Conservation (phyloP, 1,140 invertebrate species). For the Bombus consobrinus region DNA sequence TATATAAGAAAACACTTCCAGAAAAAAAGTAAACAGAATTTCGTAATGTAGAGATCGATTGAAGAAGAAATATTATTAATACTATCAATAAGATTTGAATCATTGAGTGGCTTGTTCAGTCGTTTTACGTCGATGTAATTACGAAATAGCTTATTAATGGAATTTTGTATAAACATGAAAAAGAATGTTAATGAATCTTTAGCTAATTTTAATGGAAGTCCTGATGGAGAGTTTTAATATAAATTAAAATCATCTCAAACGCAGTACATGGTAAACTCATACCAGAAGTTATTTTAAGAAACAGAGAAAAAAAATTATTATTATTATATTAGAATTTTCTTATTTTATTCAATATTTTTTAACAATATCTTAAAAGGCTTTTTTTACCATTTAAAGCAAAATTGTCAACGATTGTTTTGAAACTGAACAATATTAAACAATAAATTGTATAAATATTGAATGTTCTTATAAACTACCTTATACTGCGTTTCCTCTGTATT, state of each 20-base stretch:
- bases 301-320: constrained; percentile 43
- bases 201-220: constrained; percentile 48
- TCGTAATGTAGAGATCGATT: constrained; percentile 54
- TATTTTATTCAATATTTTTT: constrained; percentile 27
- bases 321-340: constrained; percentile 37
- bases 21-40: constrained; percentile 44
- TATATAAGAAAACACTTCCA: constrained; percentile 32
- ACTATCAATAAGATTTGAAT: constrained; percentile 55
- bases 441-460: constrained; percentile 44
- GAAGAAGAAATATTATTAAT: constrained; percentile 54
- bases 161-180: constrained; percentile 61
- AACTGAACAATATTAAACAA: constrained; percentile 11
- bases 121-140: constrained; percentile 59
- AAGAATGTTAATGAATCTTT: constrained; percentile 55
- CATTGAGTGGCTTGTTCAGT: constrained; percentile 56
- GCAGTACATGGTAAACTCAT: constrained; percentile 61
- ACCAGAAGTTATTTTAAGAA: constrained; percentile 6
- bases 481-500: constrained; percentile 74
- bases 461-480: constrained; percentile 71
- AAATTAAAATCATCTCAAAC: constrained; percentile 56
- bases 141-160: constrained; percentile 58
- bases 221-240: constrained; percentile 52
- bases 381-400: constrained; percentile 40
- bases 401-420: constrained; percentile 7
- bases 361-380: constrained; percentile 18